These are phyloP conservation scores for Philaethria dido DNA, from an alignment of 2,888 invertebrate genomes.

Conservation along the genomic window DNA sequence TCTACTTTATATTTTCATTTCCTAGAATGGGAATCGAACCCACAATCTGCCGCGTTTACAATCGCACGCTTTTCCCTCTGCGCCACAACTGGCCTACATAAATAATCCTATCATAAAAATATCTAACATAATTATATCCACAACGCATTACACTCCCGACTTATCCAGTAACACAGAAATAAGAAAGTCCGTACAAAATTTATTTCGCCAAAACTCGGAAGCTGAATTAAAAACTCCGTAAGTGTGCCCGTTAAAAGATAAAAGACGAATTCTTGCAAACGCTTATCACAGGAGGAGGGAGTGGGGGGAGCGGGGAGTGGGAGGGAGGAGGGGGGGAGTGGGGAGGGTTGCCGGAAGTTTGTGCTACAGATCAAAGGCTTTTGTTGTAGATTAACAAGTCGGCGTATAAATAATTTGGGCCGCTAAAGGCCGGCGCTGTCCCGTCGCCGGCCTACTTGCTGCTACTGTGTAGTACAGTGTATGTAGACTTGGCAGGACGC, in stretches of 20 bases:
- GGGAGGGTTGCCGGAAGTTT: constrained; percentile 51
- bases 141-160: constrained; percentile 8
- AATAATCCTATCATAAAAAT: constrained; percentile 19
- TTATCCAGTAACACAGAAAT: constrained; percentile 19
- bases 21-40: too few species aligned
- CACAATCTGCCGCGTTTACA: too few species aligned
- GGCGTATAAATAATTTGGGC: constrained; percentile 48
- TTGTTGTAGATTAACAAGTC: constrained; percentile 68
- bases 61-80: too few species aligned
- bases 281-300: constrained; percentile 50
- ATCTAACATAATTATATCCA: constrained; percentile 16
- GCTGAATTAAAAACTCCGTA: constrained; percentile 48
- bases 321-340: constrained; percentile 21
- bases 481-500: not conserved
- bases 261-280: constrained; percentile 53
- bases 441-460: constrained; percentile 7
- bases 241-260: constrained; percentile 55
- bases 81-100: too few species aligned
- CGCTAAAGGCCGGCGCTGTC: constrained; percentile 25
- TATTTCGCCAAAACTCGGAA: constrained; percentile 38
- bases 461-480: not conserved
- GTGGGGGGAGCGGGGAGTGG: constrained; percentile 8
- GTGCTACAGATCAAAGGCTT: constrained; percentile 67
- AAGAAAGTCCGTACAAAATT: constrained; percentile 30
- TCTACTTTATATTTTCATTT: too few species aligned